Evolutionary conservation across 2,888 invertebrate genomes (phyloP), one percentile per base, ranked within the genome.

Genomic region (Thymelicus sylvestris): DNA sequence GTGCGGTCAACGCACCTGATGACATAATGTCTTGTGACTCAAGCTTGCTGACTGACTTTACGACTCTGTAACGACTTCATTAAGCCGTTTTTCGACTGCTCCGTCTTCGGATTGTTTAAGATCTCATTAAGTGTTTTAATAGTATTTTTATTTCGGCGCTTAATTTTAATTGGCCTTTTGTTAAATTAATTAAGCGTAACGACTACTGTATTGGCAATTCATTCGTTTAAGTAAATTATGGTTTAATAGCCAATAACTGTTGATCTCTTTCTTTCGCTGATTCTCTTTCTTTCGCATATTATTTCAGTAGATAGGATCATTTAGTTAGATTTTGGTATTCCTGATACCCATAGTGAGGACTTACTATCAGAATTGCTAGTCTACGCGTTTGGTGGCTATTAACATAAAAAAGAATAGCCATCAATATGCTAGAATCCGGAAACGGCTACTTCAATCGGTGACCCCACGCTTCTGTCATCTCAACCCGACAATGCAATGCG

Each of bases 21-120:
- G 77, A 79, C 75, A 78, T 79, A 78, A 76, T 69, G 41, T 68
- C 61, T 64, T 55, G 63, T 77, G 77, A 77, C 71, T 77, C 77
- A 77, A 67, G 62, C 38, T 15, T 59, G 67, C 60, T 60, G 57
- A 55, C 62, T 38, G 24, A 50, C 57, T 64, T 69, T 50, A 70
- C 50, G 60, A 60, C 60, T 60, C 39, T 44, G 41, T 65, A 59
- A 70, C 70, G 70, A 66, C 66, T 66, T 65, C 66, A 61, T 71
- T 71, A 61, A 65, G 61, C 10, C 55, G 31, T 71, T 61, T 71
- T 71, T 66, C 44, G 66, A 31, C n/a, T 31, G 57, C 41, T 13
- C 52, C 7, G 52, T 52, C 15, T 70, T 41, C 63, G 31, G 15
- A 59, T 39, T 64, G 64, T 70, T 70, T 60, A 52, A 50, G 65